These are phyloP conservation scores for Eulacestoma nigropectus DNA, from an alignment of 2,113 vertebrate species.

Conservation along the genomic window DNA sequence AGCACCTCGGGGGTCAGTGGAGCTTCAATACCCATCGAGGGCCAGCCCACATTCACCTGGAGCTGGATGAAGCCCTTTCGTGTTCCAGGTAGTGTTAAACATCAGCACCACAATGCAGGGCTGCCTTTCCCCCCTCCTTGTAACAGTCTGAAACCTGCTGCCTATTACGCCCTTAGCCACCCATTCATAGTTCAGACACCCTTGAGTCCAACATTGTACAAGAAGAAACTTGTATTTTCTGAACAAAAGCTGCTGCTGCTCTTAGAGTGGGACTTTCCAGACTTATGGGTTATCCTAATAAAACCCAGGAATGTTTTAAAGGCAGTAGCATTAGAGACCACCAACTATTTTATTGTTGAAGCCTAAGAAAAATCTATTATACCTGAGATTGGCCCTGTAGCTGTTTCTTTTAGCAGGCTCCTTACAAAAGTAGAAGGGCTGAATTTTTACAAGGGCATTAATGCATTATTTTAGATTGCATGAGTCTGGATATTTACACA, in stretches of 20 bases:
- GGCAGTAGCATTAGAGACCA: constrained; percentile 69
- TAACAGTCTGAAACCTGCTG: constrained; percentile 55
- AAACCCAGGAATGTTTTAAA: constrained; percentile 74
- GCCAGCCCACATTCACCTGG: not conserved
- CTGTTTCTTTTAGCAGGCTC: constrained; percentile 30
- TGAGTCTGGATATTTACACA: not conserved
- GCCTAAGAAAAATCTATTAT: constrained; percentile 56
- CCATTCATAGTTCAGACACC: constrained; percentile 53
- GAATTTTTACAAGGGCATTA: not conserved
- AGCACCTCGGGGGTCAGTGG: not conserved
- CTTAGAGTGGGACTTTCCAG: constrained; percentile 63
- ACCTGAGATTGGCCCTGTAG: constrained; percentile 30
- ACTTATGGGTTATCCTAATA: constrained; percentile 73
- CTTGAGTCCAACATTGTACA: constrained; percentile 38
- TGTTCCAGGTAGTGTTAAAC: constrained; percentile 47
- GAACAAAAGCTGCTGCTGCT: constrained; percentile 65
- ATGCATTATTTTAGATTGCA: not conserved
- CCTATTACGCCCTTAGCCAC: constrained; percentile 35
- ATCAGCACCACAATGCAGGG: constrained; percentile 22
- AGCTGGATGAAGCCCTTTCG: not conserved
- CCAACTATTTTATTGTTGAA: constrained; percentile 71
- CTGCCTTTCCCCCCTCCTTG: not conserved
- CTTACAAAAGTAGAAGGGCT: not conserved
- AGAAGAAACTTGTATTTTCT: constrained; percentile 66
- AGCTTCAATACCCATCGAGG: not conserved